A percentile compares a stretch with the other conserved stretches of the same genome.
phyloP scores from a whole-genome alignment of 2,888 invertebrate species.

The Torymus tubicola region DNA sequence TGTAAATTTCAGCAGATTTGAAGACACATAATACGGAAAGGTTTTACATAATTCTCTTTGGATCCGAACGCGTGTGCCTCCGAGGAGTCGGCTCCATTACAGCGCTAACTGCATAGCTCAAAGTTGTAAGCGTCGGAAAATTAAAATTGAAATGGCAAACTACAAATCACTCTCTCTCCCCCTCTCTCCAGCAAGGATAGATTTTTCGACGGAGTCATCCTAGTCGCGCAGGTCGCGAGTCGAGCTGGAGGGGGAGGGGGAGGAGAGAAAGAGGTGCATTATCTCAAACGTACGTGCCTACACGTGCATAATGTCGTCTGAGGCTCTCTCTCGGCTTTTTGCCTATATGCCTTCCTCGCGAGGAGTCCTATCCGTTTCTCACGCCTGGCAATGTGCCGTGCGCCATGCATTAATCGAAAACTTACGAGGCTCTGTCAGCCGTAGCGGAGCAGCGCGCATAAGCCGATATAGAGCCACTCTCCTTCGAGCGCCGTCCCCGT shows the following conservation, averaged over 20 bases:
- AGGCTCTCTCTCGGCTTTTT: neutral
- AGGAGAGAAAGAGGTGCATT: slow-evolving; percentile 2
- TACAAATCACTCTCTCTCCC: slow-evolving; percentile 38
- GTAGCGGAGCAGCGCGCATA: slow-evolving; percentile 4
- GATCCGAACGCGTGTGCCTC: neutral
- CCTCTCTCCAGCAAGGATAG: neutral
- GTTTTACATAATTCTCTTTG: slow-evolving; percentile 38
- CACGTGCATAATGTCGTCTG: slow-evolving; percentile 35
- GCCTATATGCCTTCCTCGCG: neutral
- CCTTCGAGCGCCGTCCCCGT: neutral
- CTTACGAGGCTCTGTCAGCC: slow-evolving; percentile 47
- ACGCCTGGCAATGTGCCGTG: slow-evolving; percentile 38
- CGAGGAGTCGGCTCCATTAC: neutral
- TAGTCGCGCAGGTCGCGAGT: neutral
- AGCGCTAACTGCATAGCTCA: neutral
- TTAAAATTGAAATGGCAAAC: slow-evolving; percentile 42
- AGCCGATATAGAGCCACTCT: slow-evolving; percentile 25
- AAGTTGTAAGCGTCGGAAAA: slow-evolving; percentile 15
- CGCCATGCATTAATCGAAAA: slow-evolving; percentile 53
- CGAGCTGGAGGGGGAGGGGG: neutral
- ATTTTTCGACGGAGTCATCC: slow-evolving; percentile 20
- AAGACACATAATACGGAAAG: slow-evolving; percentile 35
- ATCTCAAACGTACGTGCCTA: slow-evolving; percentile 4
- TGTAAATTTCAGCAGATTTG: slow-evolving; percentile 8
- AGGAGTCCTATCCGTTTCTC: slow-evolving; percentile 42